Percentiles rank a stretch among this genome's conserved stretches.
Evolutionary conservation across 2,797 vertebrate species (phyloP).

Genomic region (Momotus momota): DNA sequence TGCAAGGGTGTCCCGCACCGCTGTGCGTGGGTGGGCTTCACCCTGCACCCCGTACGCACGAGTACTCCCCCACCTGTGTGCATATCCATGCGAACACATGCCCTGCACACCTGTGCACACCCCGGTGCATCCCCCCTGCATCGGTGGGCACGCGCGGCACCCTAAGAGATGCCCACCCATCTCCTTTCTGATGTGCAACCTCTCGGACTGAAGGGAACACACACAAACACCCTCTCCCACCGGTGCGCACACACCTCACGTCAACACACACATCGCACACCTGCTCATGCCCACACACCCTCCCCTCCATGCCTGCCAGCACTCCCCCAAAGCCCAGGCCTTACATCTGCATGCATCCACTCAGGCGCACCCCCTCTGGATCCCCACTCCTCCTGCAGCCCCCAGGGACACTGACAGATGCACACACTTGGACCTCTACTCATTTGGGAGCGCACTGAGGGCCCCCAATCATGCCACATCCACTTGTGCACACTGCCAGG

Average conservation of each 20-base stretch:
- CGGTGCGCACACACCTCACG: fast-evolving
- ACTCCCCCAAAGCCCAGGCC: not conserved
- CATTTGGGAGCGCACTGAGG: not conserved
- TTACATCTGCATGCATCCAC: not conserved
- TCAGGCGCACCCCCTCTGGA: fast-evolving
- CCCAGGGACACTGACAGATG: not conserved
- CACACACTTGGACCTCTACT: not conserved
- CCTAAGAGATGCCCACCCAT: too few species aligned
- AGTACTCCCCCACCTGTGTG: too few species aligned
- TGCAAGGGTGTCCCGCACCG: not conserved
- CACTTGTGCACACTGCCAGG: fast-evolving
- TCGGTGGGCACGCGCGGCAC: too few species aligned
- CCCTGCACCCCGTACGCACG: fast-evolving
- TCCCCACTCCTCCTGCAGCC: not conserved
- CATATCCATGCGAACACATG: not conserved
- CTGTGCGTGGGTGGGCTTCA: too few species aligned
- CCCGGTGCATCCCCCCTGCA: too few species aligned
- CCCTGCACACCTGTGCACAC: too few species aligned
- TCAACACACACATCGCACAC: fast-evolving
- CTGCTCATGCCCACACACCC: not conserved
- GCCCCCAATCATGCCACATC: fast-evolving
- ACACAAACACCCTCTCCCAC: not conserved
- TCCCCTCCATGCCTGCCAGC: fast-evolving
- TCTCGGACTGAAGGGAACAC: too few species aligned
- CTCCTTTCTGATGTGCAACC: too few species aligned